Conservation (phyloP, 2,888 invertebrate species). For the Hedychridium roseum region DNA sequence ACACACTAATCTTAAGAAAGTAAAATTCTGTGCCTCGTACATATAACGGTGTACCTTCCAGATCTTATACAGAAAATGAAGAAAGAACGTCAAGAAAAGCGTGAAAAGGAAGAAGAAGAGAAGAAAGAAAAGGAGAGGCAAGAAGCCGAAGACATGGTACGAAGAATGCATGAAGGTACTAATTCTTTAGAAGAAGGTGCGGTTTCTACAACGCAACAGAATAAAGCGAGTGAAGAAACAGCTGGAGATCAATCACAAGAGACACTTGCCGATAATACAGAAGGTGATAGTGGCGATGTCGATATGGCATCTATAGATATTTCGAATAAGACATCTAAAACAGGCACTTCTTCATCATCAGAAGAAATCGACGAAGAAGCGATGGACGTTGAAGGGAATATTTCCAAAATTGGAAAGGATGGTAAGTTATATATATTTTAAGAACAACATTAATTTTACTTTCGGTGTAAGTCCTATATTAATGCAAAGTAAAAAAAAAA, state of each 20-base stretch:
- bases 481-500: not conserved
- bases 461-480: not conserved
- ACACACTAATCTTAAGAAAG: not conserved
- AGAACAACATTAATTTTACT: not conserved
- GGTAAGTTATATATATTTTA: constrained; percentile 47
- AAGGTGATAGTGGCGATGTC: constrained; percentile 39
- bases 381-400: constrained; percentile 51
- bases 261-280: constrained; percentile 47
- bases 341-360: constrained; percentile 40
- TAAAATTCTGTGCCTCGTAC: constrained; percentile 22
- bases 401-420: constrained; percentile 56
- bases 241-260: constrained; percentile 30
- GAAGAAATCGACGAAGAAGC: constrained; percentile 53
- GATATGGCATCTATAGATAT: constrained; percentile 34
- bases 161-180: constrained; percentile 65
- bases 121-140: constrained; percentile 66
- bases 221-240: constrained; percentile 38
- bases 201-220: constrained; percentile 48
- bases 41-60: constrained; percentile 42
- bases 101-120: constrained; percentile 65
- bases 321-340: constrained; percentile 41
- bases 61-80: constrained; percentile 70
- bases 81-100: constrained; percentile 71
- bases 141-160: constrained; percentile 67
- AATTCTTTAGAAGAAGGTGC: constrained; percentile 62